phyloP scores from a whole-genome alignment of 2,113 vertebrate genomes.

The Notarius lentiginosus region DNA sequence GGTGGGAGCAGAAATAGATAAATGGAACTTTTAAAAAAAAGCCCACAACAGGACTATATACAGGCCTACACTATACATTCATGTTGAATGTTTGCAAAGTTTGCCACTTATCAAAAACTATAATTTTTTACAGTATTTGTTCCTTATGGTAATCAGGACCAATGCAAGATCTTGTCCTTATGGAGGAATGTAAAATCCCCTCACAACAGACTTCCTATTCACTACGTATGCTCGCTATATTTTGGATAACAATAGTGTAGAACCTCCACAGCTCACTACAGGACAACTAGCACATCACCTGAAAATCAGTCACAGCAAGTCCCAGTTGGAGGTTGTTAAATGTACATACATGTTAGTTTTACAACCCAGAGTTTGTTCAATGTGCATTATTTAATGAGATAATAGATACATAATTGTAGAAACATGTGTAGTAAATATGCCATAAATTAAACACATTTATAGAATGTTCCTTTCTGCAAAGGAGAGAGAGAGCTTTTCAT shows the following conservation, averaged over 20 bases:
- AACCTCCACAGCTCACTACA: background rate
- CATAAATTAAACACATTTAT: background rate
- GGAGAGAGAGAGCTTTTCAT: background rate
- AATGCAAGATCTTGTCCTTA: background rate
- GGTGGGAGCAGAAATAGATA: background rate
- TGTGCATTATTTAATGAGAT: background rate
- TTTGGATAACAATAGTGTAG: background rate
- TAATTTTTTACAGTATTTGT: background rate
- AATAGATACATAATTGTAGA: background rate
- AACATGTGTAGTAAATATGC: background rate
- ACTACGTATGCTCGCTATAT: background rate
- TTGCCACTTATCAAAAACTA: background rate
- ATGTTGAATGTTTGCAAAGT: background rate
- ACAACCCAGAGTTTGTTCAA: too few species aligned
- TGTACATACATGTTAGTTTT: background rate
- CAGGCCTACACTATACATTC: background rate
- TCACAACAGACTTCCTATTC: background rate
- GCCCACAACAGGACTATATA: background rate
- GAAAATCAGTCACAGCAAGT: background rate
- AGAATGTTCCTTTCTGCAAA: background rate
- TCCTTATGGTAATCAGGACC: background rate
- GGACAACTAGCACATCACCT: background rate
- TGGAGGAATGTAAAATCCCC: background rate
- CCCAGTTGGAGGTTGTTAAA: background rate
- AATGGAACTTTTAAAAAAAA: background rate